Evolutionary conservation across 2,113 vertebrate genomes (phyloP).

Genomic region (Alligator sinensis): DNA sequence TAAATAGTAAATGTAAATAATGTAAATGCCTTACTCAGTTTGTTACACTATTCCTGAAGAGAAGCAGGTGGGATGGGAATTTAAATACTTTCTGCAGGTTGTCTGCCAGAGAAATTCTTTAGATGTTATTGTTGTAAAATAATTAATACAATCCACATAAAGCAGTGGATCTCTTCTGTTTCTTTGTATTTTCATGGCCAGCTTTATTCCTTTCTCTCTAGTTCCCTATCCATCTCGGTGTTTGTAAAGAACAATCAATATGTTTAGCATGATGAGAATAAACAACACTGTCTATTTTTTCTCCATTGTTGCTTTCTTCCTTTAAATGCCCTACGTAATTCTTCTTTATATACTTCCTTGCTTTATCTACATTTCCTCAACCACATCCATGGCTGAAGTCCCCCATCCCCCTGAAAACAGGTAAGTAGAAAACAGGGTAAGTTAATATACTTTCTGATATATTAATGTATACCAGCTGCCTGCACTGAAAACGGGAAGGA

Average conservation of each 20-base stretch:
- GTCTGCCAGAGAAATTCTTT: conserved; percentile 43
- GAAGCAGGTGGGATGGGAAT: conserved; percentile 66
- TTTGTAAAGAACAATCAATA: conserved; percentile 12
- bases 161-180: conserved; percentile 16
- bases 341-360: background rate
- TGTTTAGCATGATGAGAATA: background rate
- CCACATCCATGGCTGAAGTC: background rate
- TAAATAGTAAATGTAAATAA: conserved; percentile 65
- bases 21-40: conserved; percentile 54
- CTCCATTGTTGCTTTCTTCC: background rate
- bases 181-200: conserved; percentile 42
- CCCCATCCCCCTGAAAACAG: background rate
- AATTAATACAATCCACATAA: conserved; percentile 30
- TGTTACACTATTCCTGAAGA: conserved; percentile 57
- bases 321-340: background rate
- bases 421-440: background rate
- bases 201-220: conserved; percentile 23
- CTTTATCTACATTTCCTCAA: background rate
- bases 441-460: background rate
- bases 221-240: background rate
- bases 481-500: background rate
- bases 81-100: conserved; percentile 47
- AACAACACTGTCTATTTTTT: background rate
- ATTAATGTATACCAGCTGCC: background rate
- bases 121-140: conserved; percentile 37